Conservation (phyloP, 1,140 invertebrate genomes). For the Leptestheria dahalacensis region DNA sequence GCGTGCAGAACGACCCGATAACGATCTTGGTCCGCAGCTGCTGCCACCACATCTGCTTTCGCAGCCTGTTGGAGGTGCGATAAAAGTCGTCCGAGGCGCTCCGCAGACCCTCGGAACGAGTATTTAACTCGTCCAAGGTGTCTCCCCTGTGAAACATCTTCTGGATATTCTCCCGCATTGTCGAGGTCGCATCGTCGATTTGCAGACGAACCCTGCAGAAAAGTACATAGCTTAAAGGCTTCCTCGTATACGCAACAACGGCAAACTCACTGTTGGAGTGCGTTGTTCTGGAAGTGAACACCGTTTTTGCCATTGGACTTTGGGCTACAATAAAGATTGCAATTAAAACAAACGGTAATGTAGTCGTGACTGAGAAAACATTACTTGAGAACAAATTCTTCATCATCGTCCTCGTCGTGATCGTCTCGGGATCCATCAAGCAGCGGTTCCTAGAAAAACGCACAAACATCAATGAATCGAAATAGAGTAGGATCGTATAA, state of each 20-base stretch:
- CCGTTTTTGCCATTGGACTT: neutral
- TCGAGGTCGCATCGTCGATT: constrained; percentile 38
- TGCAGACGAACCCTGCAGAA: constrained; percentile 32
- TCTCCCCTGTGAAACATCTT: constrained; percentile 40
- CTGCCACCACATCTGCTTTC: constrained; percentile 35
- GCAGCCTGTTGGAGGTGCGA: constrained; percentile 30
- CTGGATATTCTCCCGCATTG: constrained; percentile 39
- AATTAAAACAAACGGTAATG: neutral
- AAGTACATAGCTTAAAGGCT: neutral
- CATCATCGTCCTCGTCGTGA: neutral
- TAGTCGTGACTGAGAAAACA: neutral
- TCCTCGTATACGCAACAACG: neutral
- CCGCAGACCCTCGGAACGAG: constrained; percentile 34
- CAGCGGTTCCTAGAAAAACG: neutral
- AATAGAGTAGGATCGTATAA: too few species aligned
- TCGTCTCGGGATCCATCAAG: neutral
- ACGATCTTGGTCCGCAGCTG: constrained; percentile 31
- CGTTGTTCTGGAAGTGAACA: neutral
- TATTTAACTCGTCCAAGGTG: constrained; percentile 36
- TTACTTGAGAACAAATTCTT: constrained; percentile 3
- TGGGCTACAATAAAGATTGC: neutral
- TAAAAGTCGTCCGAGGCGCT: constrained; percentile 35
- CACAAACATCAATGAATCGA: too few species aligned
- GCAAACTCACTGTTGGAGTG: neutral
- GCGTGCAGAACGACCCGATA: constrained; percentile 19